Evolutionary conservation across 2,888 invertebrate genomes (phyloP).

Genomic region (Temnothorax unifasciatus): DNA sequence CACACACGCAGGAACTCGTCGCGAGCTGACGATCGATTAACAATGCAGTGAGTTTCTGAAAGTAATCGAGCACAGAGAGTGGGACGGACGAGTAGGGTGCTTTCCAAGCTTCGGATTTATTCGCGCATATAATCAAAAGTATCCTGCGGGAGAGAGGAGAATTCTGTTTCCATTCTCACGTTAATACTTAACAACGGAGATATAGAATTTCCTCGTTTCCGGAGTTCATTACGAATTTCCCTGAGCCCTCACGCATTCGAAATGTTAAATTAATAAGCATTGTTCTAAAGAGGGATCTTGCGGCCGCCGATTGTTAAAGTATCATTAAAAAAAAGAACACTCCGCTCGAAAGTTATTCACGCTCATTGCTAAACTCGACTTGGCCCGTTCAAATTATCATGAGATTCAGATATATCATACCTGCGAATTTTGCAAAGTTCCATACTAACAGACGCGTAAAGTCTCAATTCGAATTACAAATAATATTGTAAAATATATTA

Average conservation of each 20-base stretch:
- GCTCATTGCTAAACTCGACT: not conserved
- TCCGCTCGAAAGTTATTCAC: not conserved
- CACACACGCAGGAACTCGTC: not conserved
- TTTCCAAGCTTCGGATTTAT: constrained; percentile 57
- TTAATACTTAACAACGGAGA: constrained; percentile 67
- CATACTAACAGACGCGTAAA: not conserved
- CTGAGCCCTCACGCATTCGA: constrained; percentile 26
- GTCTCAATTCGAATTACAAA: constrained; percentile 7
- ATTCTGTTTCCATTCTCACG: constrained; percentile 23
- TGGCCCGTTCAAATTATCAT: not conserved
- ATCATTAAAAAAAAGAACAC: constrained; percentile 1
- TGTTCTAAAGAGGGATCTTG: constrained; percentile 14
- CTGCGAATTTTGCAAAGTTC: not conserved
- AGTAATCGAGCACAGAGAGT: constrained; percentile 15
- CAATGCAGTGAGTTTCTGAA: constrained; percentile 60
- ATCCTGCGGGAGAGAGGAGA: constrained; percentile 17
- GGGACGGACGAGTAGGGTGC: constrained; percentile 1
- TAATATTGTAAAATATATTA: not conserved
- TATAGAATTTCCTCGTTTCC: constrained; percentile 63
- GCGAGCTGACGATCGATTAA: constrained; percentile 55
- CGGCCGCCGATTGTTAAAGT: constrained; percentile 3
- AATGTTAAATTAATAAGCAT: constrained; percentile 66
- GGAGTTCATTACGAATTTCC: constrained; percentile 65
- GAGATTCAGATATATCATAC: not conserved
- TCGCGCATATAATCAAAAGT: constrained; percentile 60